These are phyloP conservation scores for Amblyraja radiata DNA, from an alignment of 2,797 vertebrate genomes.

Conservation along the genomic window DNA sequence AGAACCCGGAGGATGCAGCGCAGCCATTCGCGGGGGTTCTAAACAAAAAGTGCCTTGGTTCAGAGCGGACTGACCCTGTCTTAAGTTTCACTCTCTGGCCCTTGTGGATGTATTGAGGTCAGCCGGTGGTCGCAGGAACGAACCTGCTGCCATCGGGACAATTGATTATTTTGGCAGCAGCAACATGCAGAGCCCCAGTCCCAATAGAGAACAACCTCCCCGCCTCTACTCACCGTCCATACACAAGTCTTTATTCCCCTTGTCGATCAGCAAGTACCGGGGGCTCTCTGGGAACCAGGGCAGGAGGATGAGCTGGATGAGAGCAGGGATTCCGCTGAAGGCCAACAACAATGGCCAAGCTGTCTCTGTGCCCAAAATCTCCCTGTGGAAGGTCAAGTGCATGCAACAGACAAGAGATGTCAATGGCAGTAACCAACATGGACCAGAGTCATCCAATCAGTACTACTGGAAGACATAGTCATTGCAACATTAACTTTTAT, in stretches of 20 bases:
- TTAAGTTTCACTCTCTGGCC: constrained; percentile 30
- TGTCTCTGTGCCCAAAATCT: constrained; percentile 71
- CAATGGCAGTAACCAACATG: too few relatives aligned
- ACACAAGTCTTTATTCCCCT: constrained; percentile 71
- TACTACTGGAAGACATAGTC: background rate
- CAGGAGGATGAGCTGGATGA: constrained; percentile 73
- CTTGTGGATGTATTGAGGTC: constrained; percentile 36
- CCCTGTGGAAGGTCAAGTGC: constrained; percentile 52
- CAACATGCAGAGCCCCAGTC: constrained; percentile 40
- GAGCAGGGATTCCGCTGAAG: constrained; percentile 72
- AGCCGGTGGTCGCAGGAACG: constrained; percentile 44
- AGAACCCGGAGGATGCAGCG: background rate
- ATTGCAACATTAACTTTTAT: background rate
- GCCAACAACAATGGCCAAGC: constrained; percentile 78
- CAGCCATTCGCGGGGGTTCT: background rate
- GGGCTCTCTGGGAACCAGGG: constrained; percentile 87
- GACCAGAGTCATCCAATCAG: background rate
- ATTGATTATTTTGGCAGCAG: constrained; percentile 42
- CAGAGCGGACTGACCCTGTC: background rate
- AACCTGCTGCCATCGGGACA: constrained; percentile 42
- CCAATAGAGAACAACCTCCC: background rate
- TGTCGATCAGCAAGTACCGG: constrained; percentile 82
- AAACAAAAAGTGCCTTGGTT: background rate
- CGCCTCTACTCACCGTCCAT: constrained; percentile 58
- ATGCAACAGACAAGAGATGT: background rate